Conservation (phyloP, 2,888 invertebrate species). For the Andrena dorsata region DNA sequence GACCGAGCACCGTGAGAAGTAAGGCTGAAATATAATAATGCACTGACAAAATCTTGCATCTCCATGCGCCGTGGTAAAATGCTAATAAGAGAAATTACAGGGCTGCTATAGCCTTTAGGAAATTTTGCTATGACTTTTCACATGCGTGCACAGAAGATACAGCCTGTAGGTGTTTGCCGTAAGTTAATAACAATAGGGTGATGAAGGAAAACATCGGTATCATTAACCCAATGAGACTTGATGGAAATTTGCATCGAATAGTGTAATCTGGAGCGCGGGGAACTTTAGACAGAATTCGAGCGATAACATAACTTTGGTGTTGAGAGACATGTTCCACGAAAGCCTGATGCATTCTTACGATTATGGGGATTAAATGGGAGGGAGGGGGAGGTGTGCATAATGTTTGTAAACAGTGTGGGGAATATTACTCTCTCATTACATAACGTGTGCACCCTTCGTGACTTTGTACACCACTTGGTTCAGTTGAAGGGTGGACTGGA, state of each 20-base stretch:
- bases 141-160: background rate
- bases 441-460: constrained; percentile 35
- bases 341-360: constrained; percentile 6
- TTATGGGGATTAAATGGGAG: background rate
- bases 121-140: background rate
- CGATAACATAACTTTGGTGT: background rate
- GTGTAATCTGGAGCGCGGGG: background rate
- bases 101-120: background rate
- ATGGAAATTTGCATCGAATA: background rate
- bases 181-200: background rate
- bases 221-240: background rate
- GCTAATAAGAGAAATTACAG: constrained; percentile 55
- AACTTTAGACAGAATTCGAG: background rate
- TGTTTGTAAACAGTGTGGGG: constrained; percentile 47
- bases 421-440: constrained; percentile 35
- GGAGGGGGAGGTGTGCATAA: background rate
- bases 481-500: background rate
- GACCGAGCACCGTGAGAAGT: constrained; percentile 56
- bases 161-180: background rate
- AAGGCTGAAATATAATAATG: constrained; percentile 48
- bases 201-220: background rate
- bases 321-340: background rate
- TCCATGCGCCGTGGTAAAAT: constrained; percentile 29
- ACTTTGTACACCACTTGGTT: constrained; percentile 25
- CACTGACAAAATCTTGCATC: constrained; percentile 53